Conservation (phyloP, 2,113 vertebrate genomes). For the Dicaeum eximium region DNA sequence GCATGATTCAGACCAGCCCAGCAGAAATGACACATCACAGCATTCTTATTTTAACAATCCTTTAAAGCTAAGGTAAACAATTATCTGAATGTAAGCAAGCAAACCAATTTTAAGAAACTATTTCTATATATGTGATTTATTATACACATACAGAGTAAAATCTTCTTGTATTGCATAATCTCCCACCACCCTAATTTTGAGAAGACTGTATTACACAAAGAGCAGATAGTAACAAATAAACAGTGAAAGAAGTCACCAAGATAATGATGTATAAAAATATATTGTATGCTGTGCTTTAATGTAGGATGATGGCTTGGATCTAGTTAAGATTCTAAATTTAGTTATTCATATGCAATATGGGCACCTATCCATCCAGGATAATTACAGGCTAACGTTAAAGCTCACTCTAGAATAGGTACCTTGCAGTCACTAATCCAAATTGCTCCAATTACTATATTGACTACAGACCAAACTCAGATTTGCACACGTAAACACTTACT, state of each 20-base stretch:
- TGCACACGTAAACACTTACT: neutral
- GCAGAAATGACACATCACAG: neutral
- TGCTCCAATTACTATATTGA: neutral
- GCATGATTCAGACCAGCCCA: neutral
- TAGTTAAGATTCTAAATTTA: neutral
- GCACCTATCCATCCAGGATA: neutral
- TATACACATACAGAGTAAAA: neutral
- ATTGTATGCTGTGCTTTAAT: neutral
- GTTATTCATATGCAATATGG: neutral
- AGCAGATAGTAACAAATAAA: neutral
- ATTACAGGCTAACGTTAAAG: neutral
- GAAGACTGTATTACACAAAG: neutral
- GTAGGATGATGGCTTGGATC: neutral
- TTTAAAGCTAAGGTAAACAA: neutral
- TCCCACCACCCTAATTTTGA: neutral
- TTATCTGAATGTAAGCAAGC: neutral
- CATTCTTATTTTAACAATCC: neutral
- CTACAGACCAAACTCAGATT: neutral
- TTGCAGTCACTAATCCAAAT: neutral
- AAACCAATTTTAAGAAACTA: neutral
- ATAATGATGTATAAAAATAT: neutral
- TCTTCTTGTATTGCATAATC: neutral
- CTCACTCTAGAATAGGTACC: neutral
- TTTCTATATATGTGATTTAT: neutral
- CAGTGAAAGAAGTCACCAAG: neutral